phyloP scores from a whole-genome alignment of 2,797 vertebrate genomes.

The Melanotaenia maccullochi region DNA sequence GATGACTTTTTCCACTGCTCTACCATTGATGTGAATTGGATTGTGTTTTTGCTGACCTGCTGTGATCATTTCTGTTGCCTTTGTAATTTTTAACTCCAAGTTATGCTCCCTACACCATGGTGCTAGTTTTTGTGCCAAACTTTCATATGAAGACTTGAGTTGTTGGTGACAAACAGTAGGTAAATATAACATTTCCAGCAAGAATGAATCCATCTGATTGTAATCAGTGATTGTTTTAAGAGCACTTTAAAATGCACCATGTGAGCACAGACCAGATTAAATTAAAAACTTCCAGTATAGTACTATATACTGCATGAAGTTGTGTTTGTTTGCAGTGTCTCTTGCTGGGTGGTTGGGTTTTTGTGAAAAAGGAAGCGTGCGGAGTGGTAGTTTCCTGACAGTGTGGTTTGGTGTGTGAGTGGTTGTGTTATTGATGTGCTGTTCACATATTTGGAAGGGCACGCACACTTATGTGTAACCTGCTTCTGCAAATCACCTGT shows the following conservation, averaged over 20 bases:
- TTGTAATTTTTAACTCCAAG: not conserved
- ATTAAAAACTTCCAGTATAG: slow-evolving; percentile 21
- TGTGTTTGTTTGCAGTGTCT: slow-evolving; percentile 47
- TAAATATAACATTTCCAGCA: not conserved
- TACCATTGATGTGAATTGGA: too few species aligned
- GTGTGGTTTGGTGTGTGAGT: slow-evolving; percentile 24
- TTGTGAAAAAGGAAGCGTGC: slow-evolving; percentile 62
- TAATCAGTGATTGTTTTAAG: not conserved
- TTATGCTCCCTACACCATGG: not conserved
- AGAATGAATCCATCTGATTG: slow-evolving; percentile 14
- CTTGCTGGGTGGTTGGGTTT: slow-evolving; percentile 70
- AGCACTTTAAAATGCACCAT: not conserved
- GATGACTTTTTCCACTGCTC: too few species aligned
- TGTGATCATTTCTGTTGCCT: too few species aligned
- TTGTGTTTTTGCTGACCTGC: too few species aligned
- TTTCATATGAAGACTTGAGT: too few species aligned
- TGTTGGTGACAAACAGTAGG: not conserved
- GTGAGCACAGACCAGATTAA: slow-evolving; percentile 6
- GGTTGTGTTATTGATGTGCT: slow-evolving; percentile 66
- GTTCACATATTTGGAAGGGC: slow-evolving; percentile 60
- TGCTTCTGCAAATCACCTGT: slow-evolving; percentile 65
- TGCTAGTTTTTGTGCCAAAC: too few species aligned
- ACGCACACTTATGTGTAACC: slow-evolving; percentile 41
- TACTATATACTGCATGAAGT: slow-evolving; percentile 9
- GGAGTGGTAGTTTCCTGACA: slow-evolving; percentile 61